Evolutionary conservation across 2,888 invertebrate species (phyloP), one percentile per base, ranked within the genome.

Genomic region (Melikaiella ostensackeni): DNA sequence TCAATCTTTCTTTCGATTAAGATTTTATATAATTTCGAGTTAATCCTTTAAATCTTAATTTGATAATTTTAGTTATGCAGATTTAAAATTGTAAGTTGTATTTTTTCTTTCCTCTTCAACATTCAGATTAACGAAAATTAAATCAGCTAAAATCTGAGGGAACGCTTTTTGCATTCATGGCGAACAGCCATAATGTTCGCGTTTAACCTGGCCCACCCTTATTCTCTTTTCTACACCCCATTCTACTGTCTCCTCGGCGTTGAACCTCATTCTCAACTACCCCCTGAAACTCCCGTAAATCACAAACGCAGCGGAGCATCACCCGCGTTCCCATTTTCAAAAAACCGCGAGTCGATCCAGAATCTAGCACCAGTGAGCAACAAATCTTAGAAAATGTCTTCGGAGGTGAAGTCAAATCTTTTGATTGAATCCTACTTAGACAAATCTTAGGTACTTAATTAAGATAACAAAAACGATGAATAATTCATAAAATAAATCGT

Each of bases 251-350:
- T 66, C 42, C 50, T 46, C 70, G 19, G 63, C 35, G 13, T 80
- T 80, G 77, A 81, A 77, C 76, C 77, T 80, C 78, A 61, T 78
- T 76, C 80, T 76, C 77, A 82, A 79, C 80, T 70, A 78, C 76
- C 82, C 81, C 77, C 78, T 75, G 80, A 77, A 81, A 77, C 80
- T 86, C 82, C 84, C 81, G 82, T 88, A 88, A 89, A 88, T 89
- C 88, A 88, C 87, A 87, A 86, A 83, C 81, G 87, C 88, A 89
- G 86, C 88, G 83, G 84, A 89, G 89, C 88, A 83, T 89, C 84
- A 81, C 81, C 82, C 77, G 78, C 78, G 70, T 78, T 79, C 78
- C 66, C 77, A 76, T 76, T 62, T 70, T 66, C 66, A 75, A 27
- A 77, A 76, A 80, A 80, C 76, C 78, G 76, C 77, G 83, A 85